Conservation (phyloP, 2,888 invertebrate species). For the Philereme vetulata region DNA sequence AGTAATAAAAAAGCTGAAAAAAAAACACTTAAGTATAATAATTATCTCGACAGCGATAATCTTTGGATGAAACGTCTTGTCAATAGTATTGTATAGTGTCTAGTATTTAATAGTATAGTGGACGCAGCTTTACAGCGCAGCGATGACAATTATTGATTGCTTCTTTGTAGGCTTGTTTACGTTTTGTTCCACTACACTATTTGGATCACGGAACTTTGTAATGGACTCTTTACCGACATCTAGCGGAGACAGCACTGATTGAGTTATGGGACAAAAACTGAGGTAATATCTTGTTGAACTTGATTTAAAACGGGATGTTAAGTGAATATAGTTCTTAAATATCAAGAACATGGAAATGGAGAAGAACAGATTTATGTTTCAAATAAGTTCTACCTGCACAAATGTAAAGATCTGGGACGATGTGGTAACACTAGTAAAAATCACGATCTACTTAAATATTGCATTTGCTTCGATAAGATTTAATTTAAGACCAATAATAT, state of each 20-base stretch:
- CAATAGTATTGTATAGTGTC: too few relatives aligned
- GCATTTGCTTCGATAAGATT: conserved; percentile 15
- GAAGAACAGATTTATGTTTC: neutral
- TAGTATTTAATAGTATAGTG: too few relatives aligned
- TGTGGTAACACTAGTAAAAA: conserved; percentile 16
- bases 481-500: conserved; percentile 28
- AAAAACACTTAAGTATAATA: too few relatives aligned
- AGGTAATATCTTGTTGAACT: conserved; percentile 5
- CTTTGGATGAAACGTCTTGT: neutral
- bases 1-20: too few relatives aligned
- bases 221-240: conserved; percentile 22
- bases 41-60: too few relatives aligned
- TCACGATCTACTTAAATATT: conserved; percentile 15
- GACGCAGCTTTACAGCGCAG: conserved; percentile 6
- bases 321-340: neutral
- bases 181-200: conserved; percentile 36
- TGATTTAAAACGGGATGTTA: conserved; percentile 14
- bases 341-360: conserved; percentile 11
- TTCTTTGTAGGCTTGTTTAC: conserved; percentile 26
- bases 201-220: conserved; percentile 38
- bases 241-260: conserved; percentile 25
- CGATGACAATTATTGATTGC: conserved; percentile 38
- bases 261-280: conserved; percentile 30
- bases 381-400: conserved; percentile 5
- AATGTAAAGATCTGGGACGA: conserved; percentile 9